Evolutionary conservation across 2,797 vertebrate genomes (phyloP), one percentile per base, ranked within the genome.

Genomic region (Crenuchus spilurus): DNA sequence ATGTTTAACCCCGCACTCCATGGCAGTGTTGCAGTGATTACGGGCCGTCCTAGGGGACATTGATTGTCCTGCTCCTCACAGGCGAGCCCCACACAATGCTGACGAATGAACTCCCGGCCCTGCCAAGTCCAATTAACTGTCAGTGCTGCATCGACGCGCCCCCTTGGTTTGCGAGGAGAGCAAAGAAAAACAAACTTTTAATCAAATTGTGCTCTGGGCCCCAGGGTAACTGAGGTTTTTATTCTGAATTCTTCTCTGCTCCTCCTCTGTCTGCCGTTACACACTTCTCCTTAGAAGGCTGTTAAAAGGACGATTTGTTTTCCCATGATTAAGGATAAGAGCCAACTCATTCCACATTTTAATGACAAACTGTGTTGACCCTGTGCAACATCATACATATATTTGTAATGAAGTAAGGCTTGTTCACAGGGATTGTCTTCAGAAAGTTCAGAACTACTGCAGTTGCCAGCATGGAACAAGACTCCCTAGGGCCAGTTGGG

Each of bases 51-150:
- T 91, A 83, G 86, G 94, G 94, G 95, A 96, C 93, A 90, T 88
- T 87, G 92, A 94, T 94, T 95, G 92, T 86, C 85, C 90, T 90
- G 89, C 93, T 92, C 93, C 94, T 96, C 92, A 91, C 90, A 94
- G 94, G 88, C 91, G 92, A 95, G 92, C 94, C 92, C 91, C 90
- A 91, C 94, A 94, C 95, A 96, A 94, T 95, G 95, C 92, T 95
- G 95, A 96, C 85, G 90, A 96, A 97, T 97, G 94, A 96, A 97
- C 95, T 94, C 88, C 90, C 92, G 94, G 93, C 91, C 91, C 92
- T 96, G 96, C 96, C 95, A 96, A 93, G 96, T 96, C 94, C 95
- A 95, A 95, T 98, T 97, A 96, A 92, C 87, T 92, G 87, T 87
- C 92, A 92, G 94, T 93, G 92, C 93, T 91, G 92, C 94, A 94